Evolutionary conservation across 2,888 invertebrate species (phyloP).

Genomic region (Trissonchulus latispiculum): DNA sequence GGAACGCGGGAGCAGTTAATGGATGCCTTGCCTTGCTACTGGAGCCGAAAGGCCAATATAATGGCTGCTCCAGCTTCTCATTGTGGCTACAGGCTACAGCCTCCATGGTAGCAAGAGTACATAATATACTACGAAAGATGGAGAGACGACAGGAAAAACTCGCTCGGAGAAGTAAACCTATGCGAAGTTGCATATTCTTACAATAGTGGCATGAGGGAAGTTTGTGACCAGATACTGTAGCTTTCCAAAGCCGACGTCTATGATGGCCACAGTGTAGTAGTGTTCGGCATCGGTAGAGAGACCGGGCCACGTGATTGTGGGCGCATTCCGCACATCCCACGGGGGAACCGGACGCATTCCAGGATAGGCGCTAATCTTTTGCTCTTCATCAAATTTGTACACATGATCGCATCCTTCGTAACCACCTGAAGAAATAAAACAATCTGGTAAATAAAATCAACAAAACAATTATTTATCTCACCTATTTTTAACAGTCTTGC

Average conservation of each 20-base stretch:
- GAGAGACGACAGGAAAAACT: too few species aligned
- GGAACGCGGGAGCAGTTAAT: too few species aligned
- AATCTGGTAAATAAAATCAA: background rate
- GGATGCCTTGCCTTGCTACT: too few species aligned
- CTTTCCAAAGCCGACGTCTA: constrained; percentile 39
- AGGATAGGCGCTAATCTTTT: constrained; percentile 32
- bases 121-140: too few species aligned
- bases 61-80: too few species aligned
- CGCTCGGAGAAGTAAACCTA: too few species aligned
- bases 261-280: constrained; percentile 29
- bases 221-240: constrained; percentile 36
- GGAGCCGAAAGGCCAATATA: too few species aligned
- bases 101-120: too few species aligned
- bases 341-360: constrained; percentile 35
- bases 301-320: constrained; percentile 34
- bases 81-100: too few species aligned
- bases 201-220: constrained; percentile 34
- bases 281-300: background rate
- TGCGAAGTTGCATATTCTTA: too few species aligned
- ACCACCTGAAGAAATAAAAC: constrained; percentile 34
- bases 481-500: too few species aligned
- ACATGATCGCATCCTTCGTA: constrained; percentile 41
- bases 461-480: too few species aligned
- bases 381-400: constrained; percentile 26
- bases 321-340: constrained; percentile 33